Percentiles rank a stretch among this genome's conserved stretches.
Evolutionary conservation across 2,797 vertebrate species (phyloP).

Genomic region (Syngnathus acus): DNA sequence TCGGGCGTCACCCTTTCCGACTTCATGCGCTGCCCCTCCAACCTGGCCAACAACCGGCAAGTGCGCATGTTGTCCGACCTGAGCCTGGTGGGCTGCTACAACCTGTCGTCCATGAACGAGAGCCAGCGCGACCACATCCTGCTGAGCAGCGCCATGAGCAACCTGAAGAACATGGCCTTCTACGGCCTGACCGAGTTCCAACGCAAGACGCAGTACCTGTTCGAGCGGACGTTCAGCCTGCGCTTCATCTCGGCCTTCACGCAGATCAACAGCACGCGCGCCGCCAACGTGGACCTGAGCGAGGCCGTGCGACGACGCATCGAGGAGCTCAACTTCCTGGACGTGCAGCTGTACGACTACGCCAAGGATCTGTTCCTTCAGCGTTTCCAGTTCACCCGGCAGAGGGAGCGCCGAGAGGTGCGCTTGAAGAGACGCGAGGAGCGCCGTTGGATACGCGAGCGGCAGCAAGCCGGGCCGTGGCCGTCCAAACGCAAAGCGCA

Average conservation of each 20-base stretch:
- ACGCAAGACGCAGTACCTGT: conserved; percentile 96
- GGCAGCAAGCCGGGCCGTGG: conserved; percentile 64
- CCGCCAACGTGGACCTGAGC: conserved; percentile 89
- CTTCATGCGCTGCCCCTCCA: conserved; percentile 91
- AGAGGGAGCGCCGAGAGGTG: conserved; percentile 83
- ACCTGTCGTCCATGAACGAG: conserved; percentile 88
- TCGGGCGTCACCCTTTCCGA: conserved; percentile 85
- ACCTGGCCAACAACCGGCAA: conserved; percentile 92
- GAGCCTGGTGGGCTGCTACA: conserved; percentile 76
- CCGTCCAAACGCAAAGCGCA: conserved; percentile 57
- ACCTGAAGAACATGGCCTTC: conserved; percentile 98
- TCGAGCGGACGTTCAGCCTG: conserved; percentile 95
- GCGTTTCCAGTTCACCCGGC: conserved; percentile 89
- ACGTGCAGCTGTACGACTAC: conserved; percentile 90
- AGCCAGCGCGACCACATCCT: conserved; percentile 85
- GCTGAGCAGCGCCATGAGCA: conserved; percentile 90
- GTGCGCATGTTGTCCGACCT: conserved; percentile 96
- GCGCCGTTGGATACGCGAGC: conserved; percentile 79
- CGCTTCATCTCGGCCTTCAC: conserved; percentile 95
- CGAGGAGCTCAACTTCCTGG: conserved; percentile 90
- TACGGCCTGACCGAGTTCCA: conserved; percentile 96
- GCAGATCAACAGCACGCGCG: conserved; percentile 91
- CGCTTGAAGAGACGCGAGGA: conserved; percentile 83
- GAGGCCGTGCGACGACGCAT: conserved; percentile 79
- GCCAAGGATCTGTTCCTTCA: conserved; percentile 95